phyloP scores from a whole-genome alignment of 2,797 vertebrate genomes.

The Clarias laeviceps region DNA sequence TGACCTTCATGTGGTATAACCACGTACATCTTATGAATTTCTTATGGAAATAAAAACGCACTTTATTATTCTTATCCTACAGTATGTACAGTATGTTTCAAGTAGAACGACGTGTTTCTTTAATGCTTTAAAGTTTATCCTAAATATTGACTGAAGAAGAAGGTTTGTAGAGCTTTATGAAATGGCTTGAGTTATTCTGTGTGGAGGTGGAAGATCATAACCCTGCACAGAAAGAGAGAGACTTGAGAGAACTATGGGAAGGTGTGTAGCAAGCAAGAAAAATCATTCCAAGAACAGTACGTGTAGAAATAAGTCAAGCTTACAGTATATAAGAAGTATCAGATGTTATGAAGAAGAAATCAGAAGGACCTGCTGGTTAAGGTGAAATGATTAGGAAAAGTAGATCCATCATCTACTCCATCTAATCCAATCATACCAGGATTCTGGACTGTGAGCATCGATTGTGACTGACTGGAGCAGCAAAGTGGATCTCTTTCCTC shows the following conservation, averaged over 20 bases:
- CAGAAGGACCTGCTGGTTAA: background rate
- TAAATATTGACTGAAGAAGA: background rate
- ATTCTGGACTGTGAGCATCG: background rate
- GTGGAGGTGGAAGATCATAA: background rate
- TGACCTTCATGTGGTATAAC: constrained; percentile 37
- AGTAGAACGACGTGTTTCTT: background rate
- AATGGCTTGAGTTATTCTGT: background rate
- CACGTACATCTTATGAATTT: background rate
- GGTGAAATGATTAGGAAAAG: background rate
- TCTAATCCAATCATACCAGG: background rate
- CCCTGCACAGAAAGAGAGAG: background rate
- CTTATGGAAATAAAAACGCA: background rate
- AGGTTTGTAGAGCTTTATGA: background rate
- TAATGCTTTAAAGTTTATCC: no score
- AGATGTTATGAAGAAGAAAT: background rate
- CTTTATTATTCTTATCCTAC: background rate
- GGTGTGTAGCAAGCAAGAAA: background rate
- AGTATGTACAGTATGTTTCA: no score
- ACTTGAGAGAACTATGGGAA: background rate
- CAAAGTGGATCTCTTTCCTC: background rate
- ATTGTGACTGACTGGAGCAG: background rate
- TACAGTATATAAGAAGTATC: no score
- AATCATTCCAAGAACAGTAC: background rate
- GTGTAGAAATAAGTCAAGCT: no score
- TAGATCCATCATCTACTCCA: background rate